Base-by-base conservation (phyloP, 2,797 vertebrate genomes). In the Cottoperca gobio region DNA sequence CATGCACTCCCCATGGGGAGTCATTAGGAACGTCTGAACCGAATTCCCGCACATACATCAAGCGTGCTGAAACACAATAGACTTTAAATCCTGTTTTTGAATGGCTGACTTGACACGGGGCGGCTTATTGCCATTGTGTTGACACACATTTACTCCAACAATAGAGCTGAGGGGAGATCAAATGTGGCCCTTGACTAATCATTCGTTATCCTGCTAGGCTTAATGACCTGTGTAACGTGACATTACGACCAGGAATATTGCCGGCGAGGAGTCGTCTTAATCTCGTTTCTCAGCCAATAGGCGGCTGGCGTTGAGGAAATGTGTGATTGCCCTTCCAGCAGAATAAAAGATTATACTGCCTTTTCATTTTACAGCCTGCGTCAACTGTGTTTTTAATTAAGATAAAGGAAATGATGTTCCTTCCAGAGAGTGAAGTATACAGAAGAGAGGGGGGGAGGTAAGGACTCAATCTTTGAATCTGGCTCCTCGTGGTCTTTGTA, bases 21-120 rank as follows among this genome's bases (percentile, higher is more conserved):
- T 79, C 91, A 90, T 92, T 92, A 89, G 81, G 72, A 76, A 55
- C 85, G 72, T 91, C 78, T 79, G 74, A 88, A 79, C 52, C 57
- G 17, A 89, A 90, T 92, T 90, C 91, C 88, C 85, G 85, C 73
- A 55, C 86, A 86, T 83, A 87, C 59, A 75, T 91, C 91, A 92
- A 87, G 91, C 88, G 66, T 85, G 90, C 75, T 35, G 73, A 73
- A 88, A 77, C 86, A 92, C 85, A 91, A 91, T 86, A 60, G 90
- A 81, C 81, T 78, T 80, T 88, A 91, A 91, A 92, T 92, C 89
- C 91, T 83, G 85, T 90, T 93, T 89, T 85, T 73, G 71, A 84
- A 87, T 46, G 86, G 78, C 80, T 87, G 86, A 85, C 85, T 86
- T 89, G 90, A 90, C 84, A 72, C 53, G 57, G 79, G 61, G 17